A percentile compares a stretch with the other conserved stretches of the same genome.
These are phyloP conservation scores for Aeoliscus strigatus DNA, from an alignment of 2,797 vertebrate species.

Conservation along the genomic window DNA sequence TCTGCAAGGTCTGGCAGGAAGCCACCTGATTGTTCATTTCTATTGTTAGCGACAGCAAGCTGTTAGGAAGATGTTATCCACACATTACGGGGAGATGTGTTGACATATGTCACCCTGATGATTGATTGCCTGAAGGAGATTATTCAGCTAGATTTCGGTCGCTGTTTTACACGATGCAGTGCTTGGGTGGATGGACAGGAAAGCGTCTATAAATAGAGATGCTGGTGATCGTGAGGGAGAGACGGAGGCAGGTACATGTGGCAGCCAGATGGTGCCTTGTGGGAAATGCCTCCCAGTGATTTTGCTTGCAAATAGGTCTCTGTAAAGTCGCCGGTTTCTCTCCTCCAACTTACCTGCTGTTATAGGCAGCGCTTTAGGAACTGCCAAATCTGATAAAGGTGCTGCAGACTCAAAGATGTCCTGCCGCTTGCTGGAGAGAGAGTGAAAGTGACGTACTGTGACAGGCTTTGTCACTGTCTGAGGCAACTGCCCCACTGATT, in stretches of 20 bases:
- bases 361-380: conserved; percentile 62
- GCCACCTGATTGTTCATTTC: conserved; percentile 41
- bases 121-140: conserved; percentile 51
- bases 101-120: conserved; percentile 57
- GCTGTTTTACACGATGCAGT: conserved; percentile 55
- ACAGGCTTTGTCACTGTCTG: conserved; percentile 73
- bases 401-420: conserved; percentile 61
- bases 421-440: conserved; percentile 52
- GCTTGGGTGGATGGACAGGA: conserved; percentile 47
- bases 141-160: conserved; percentile 48
- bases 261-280: conserved; percentile 72
- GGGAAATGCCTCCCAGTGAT: conserved; percentile 69
- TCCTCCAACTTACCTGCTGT: conserved; percentile 55
- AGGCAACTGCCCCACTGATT: conserved; percentile 63
- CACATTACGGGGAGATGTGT: conserved; percentile 43
- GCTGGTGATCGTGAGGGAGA: conserved; percentile 47
- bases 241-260: conserved; percentile 63
- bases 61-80: conserved; percentile 45
- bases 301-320: conserved; percentile 75
- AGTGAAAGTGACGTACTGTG: conserved; percentile 66
- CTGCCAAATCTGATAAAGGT: conserved; percentile 72
- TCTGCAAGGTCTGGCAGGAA: conserved; percentile 38
- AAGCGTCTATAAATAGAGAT: conserved; percentile 58
- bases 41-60: conserved; percentile 35
- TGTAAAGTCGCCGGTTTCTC: conserved; percentile 53